Percentiles rank a stretch among this genome's conserved stretches.
phyloP scores from a whole-genome alignment of 2,888 invertebrate species.

The Drosophila mimetica region DNA sequence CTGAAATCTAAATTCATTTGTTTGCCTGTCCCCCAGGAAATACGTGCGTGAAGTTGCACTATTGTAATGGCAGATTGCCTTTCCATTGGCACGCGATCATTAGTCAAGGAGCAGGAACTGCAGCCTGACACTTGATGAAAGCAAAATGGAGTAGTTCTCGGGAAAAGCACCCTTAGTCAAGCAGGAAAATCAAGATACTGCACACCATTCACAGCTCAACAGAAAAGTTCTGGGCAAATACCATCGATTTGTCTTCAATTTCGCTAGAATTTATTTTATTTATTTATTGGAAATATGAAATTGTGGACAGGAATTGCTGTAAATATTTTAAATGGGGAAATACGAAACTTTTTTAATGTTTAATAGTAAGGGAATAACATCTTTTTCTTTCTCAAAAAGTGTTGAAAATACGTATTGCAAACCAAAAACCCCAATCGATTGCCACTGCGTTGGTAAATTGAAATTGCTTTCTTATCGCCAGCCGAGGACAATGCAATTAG shows the following conservation, averaged over 20 bases:
- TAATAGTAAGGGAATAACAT: too few relatives aligned
- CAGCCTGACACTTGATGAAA: constrained; percentile 63
- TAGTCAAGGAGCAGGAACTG: constrained; percentile 61
- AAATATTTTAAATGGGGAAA: too few relatives aligned
- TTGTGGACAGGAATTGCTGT: too few relatives aligned
- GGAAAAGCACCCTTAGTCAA: neutral
- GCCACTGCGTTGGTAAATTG: neutral
- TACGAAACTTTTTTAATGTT: too few relatives aligned
- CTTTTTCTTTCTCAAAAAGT: too few relatives aligned
- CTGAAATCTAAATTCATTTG: constrained; percentile 63
- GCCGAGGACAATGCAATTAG: constrained; percentile 34
- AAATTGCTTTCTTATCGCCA: constrained; percentile 37
- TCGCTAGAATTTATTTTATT: neutral
- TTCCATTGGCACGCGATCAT: constrained; percentile 78
- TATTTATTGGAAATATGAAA: neutral
- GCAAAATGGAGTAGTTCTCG: constrained; percentile 13
- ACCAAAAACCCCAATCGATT: constrained; percentile 1
- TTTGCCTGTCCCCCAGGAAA: constrained; percentile 43
- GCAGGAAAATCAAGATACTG: neutral
- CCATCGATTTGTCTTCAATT: neutral
- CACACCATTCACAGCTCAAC: neutral
- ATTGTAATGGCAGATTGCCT: constrained; percentile 54
- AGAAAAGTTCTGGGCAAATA: neutral
- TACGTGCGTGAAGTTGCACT: constrained; percentile 46
- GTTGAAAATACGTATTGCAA: neutral